Evolutionary conservation across 1,140 invertebrate species (phyloP).

Genomic region (Aphis gossypii): DNA sequence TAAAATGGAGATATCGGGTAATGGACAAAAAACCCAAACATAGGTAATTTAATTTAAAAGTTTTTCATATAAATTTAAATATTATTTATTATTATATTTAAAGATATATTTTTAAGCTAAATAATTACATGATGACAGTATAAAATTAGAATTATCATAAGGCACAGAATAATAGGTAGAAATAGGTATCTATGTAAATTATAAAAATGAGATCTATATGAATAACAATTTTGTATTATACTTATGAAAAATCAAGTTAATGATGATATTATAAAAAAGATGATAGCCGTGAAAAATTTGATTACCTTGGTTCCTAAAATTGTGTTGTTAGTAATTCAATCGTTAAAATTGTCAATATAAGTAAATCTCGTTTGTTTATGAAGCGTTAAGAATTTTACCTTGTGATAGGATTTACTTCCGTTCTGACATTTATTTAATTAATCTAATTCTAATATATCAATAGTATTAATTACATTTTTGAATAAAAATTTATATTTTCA

Average conservation of each 20-base stretch:
- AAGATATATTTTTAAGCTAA: not conserved
- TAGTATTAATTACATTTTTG: too few species aligned
- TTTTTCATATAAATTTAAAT: not conserved
- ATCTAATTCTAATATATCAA: not conserved
- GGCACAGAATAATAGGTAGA: not conserved
- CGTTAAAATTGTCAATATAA: not conserved
- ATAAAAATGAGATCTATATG: not conserved
- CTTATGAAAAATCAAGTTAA: not conserved
- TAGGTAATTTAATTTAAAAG: not conserved
- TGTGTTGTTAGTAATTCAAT: not conserved
- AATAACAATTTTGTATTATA: not conserved
- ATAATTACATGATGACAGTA: not conserved
- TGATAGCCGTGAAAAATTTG: not conserved
- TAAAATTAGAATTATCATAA: not conserved
- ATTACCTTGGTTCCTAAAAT: constrained; percentile 11
- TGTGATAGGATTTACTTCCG: not conserved
- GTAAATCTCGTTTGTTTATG: not conserved
- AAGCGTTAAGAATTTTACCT: constrained; percentile 1
- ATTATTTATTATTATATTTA: not conserved
- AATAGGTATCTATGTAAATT: not conserved
- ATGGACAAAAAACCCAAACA: not conserved
- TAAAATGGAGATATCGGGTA: not conserved
- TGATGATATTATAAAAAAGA: not conserved
- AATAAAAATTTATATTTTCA: not conserved
- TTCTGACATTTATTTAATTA: not conserved